Evolutionary conservation across 2,113 vertebrate genomes (phyloP).

Genomic region (Ginglymostoma cirratum): DNA sequence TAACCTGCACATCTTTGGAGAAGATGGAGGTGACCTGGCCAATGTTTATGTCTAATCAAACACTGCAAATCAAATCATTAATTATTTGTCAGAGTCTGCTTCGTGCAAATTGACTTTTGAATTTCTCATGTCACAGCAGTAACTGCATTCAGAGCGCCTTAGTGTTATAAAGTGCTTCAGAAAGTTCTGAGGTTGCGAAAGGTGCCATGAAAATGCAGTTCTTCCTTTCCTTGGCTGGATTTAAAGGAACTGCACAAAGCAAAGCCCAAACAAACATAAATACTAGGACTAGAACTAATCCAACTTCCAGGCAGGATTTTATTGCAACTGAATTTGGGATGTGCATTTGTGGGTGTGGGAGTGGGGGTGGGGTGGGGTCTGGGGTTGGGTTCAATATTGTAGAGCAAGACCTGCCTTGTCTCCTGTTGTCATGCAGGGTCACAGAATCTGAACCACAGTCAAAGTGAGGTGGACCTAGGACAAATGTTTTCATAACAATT

Average conservation of each 20-base stretch:
- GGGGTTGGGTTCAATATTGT: background rate
- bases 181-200: background rate
- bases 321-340: background rate
- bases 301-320: background rate
- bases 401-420: background rate
- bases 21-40: background rate
- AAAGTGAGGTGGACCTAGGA: background rate
- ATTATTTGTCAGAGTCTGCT: background rate
- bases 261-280: background rate
- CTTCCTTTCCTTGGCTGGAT: background rate
- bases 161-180: background rate
- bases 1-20: background rate
- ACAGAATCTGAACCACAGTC: background rate
- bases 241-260: background rate
- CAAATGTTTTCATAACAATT: background rate
- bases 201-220: background rate
- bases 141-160: background rate
- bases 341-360: too few relatives aligned
- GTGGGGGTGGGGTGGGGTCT: background rate
- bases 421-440: background rate
- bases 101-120: background rate
- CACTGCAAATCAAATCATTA: background rate
- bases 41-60: background rate
- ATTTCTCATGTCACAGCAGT: background rate
- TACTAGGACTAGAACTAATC: background rate